A percentile compares a stretch with the other conserved stretches of the same genome.
Conservation (phyloP, 2,888 invertebrate species). For the Lepas anatifera region DNA sequence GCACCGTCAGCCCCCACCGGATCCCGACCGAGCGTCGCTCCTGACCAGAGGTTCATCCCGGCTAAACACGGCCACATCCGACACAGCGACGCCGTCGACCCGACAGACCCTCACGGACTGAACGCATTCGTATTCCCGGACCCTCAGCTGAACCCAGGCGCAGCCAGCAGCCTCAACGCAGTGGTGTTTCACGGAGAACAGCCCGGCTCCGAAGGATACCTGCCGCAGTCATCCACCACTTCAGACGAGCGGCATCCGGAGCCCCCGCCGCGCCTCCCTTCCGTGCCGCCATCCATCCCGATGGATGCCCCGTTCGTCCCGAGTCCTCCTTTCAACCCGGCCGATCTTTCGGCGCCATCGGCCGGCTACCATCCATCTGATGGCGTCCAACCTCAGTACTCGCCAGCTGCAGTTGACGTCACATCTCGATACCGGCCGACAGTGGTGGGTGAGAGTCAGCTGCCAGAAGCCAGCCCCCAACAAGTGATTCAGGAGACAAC, state of each 20-base stretch:
- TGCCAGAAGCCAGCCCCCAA: too few relatives aligned
- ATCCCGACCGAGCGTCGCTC: neutral
- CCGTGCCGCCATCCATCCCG: neutral
- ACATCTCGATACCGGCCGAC: too few relatives aligned
- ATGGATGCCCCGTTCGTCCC: neutral
- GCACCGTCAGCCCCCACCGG: neutral
- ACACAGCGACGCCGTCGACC: neutral
- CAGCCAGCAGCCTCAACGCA: neutral
- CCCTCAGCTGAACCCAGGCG: neutral
- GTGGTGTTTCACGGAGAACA: neutral
- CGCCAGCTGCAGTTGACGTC: too few relatives aligned
- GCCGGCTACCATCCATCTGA: too few relatives aligned
- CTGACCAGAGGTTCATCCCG: neutral
- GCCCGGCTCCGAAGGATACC: too few relatives aligned
- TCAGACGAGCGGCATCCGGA: neutral
- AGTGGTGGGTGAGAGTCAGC: too few relatives aligned
- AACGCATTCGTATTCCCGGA: constrained; percentile 6
- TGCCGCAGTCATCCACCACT: too few relatives aligned
- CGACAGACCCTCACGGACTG: neutral
- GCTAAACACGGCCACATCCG: neutral
- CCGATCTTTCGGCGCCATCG: neutral
- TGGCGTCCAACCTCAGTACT: too few relatives aligned
- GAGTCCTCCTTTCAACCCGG: neutral
- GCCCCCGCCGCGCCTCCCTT: neutral
- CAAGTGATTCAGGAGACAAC: too few relatives aligned